phyloP scores from a whole-genome alignment of 2,888 invertebrate genomes.

The Nysson spinosus region DNA sequence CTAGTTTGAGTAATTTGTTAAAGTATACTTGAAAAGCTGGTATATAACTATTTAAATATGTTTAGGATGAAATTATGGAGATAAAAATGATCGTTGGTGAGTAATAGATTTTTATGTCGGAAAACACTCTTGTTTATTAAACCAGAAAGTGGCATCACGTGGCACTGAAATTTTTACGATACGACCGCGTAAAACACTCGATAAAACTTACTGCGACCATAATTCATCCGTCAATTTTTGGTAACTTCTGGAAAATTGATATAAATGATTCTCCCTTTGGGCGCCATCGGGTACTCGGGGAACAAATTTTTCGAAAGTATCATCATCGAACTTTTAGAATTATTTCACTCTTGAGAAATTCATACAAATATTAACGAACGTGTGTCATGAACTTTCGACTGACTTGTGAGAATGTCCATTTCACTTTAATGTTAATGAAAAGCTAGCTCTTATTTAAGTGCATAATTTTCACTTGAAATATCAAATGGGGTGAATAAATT shows the following conservation, averaged over 20 bases:
- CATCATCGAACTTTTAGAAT: too few species aligned
- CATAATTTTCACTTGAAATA: background rate
- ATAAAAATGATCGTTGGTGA: background rate
- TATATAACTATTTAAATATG: too few species aligned
- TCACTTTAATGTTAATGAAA: too few species aligned
- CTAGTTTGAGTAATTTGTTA: too few species aligned
- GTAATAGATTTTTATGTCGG: conserved; percentile 23
- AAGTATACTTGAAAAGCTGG: too few species aligned
- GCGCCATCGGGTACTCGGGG: too few species aligned
- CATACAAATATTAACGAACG: too few species aligned
- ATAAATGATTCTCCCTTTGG: conserved; percentile 59
- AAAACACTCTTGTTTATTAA: conserved; percentile 42
- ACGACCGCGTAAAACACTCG: conserved; percentile 32
- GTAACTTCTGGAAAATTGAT: conserved; percentile 61
- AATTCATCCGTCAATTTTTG: conserved; percentile 19
- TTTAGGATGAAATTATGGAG: too few species aligned
- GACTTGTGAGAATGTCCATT: too few species aligned
- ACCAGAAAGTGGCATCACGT: conserved; percentile 39
- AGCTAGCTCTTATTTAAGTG: background rate
- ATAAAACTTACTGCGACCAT: conserved; percentile 13
- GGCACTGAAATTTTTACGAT: conserved; percentile 31
- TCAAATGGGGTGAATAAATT: conserved; percentile 43
- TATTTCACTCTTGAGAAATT: too few species aligned
- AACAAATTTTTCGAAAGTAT: too few species aligned
- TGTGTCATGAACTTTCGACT: too few species aligned